A percentile compares a stretch with the other conserved stretches of the same genome.
Conservation (phyloP, 2,113 vertebrate genomes). For the Pollachius pollachius region DNA sequence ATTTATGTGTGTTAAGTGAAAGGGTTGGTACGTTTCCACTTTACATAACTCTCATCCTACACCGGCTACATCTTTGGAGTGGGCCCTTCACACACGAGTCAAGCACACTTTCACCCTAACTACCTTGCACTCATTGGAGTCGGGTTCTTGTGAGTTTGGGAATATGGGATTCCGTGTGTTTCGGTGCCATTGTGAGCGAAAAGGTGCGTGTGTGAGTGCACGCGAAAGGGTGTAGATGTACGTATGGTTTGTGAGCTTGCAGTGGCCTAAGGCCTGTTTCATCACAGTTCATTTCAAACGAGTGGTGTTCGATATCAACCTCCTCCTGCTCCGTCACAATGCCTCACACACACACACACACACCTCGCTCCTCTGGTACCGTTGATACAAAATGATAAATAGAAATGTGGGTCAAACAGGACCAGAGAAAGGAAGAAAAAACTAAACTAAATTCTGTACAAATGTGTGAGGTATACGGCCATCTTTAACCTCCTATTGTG, state of each 20-base stretch:
- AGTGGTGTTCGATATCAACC: conserved; percentile 9
- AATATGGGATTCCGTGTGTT: conserved; percentile 9
- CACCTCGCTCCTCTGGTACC: background rate
- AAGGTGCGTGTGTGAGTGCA: conserved; percentile 1
- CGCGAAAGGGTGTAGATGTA: background rate
- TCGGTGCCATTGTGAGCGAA: conserved; percentile 9
- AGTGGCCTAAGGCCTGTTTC: conserved; percentile 6
- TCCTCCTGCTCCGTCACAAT: conserved; percentile 28
- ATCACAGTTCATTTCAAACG: conserved; percentile 19
- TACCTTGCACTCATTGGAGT: too few species aligned
- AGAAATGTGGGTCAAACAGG: background rate
- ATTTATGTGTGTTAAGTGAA: background rate
- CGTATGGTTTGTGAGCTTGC: background rate
- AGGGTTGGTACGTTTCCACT: too few species aligned
- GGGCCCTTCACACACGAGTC: too few species aligned
- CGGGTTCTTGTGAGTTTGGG: too few species aligned
- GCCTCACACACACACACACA: conserved; percentile 15
- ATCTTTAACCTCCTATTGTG: background rate
- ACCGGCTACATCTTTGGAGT: too few species aligned
- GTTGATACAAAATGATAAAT: background rate
- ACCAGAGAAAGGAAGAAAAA: conserved; percentile 27
- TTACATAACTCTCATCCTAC: too few species aligned
- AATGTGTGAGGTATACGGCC: background rate
- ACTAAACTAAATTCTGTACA: background rate
- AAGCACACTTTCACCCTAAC: too few species aligned